These are phyloP conservation scores for Brachypodius melanocephalos DNA, from an alignment of 2,113 vertebrate genomes.

Conservation along the genomic window DNA sequence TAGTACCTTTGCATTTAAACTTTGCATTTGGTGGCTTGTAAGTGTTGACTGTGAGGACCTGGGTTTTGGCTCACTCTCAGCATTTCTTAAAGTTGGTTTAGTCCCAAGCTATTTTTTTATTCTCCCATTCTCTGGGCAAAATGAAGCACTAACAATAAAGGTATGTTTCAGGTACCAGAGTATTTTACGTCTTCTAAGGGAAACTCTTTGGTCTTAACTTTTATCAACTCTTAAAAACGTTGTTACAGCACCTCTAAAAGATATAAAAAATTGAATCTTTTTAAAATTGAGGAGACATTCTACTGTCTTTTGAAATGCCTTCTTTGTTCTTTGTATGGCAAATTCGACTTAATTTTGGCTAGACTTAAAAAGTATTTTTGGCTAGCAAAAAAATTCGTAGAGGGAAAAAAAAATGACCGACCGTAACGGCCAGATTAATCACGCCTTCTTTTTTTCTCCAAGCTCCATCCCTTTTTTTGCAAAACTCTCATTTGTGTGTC, in stretches of 20 bases:
- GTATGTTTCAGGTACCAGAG: neutral
- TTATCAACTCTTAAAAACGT: neutral
- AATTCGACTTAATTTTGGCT: neutral
- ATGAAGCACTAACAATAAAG: neutral
- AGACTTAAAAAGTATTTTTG: neutral
- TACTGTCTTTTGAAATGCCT: neutral
- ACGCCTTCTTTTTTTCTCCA: rapidly evolving
- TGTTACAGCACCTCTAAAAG: neutral
- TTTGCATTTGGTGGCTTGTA: neutral
- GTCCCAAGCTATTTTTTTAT: neutral
- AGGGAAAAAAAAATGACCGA: neutral
- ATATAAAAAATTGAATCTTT: neutral
- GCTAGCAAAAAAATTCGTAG: neutral
- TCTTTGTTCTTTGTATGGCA: neutral
- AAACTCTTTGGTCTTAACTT: neutral
- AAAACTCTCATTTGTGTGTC: neutral
- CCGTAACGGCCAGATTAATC: neutral
- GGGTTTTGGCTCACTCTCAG: neutral
- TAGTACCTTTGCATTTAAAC: neutral
- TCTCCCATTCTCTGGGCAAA: neutral
- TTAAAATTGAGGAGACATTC: neutral
- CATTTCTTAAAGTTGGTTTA: neutral
- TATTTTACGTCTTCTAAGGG: neutral
- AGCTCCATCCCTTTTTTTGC: neutral
- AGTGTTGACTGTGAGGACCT: neutral